phyloP scores from a whole-genome alignment of 1,140 invertebrate genomes.

The Doryteuthis pealeii region DNA sequence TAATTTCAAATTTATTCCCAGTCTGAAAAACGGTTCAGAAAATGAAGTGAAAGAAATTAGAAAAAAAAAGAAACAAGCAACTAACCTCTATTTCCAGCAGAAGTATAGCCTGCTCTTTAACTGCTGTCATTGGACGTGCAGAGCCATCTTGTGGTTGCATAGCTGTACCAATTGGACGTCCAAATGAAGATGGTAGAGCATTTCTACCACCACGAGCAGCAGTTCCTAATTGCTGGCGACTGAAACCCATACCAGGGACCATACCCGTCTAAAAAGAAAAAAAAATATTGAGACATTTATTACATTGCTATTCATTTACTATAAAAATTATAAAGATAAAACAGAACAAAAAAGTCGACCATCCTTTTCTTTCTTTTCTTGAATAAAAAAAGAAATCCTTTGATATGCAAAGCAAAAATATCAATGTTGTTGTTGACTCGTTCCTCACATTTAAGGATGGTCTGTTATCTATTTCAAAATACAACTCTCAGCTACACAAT shows the following conservation, averaged over 20 bases:
- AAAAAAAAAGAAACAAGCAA: constrained; percentile 15
- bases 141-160: constrained; percentile 44
- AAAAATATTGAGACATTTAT: constrained; percentile 3
- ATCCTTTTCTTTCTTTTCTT: too few species aligned
- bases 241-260: not conserved
- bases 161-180: constrained; percentile 49
- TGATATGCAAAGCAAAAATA: too few species aligned
- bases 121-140: constrained; percentile 88
- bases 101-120: constrained; percentile 91
- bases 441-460: too few species aligned
- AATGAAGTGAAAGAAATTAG: too few species aligned
- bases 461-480: too few species aligned
- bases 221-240: constrained; percentile 39
- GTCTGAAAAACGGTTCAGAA: too few species aligned
- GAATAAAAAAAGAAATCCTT: too few species aligned
- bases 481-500: too few species aligned
- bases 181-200: constrained; percentile 56
- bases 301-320: not conserved
- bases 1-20: too few species aligned
- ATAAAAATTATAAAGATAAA: not conserved
- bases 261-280: constrained; percentile 8
- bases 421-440: too few species aligned
- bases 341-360: not conserved
- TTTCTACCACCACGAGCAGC: constrained; percentile 49
- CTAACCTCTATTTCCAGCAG: constrained; percentile 62